phyloP scores from a whole-genome alignment of 2,113 vertebrate genomes.

The Boulengerochromis microlepis region DNA sequence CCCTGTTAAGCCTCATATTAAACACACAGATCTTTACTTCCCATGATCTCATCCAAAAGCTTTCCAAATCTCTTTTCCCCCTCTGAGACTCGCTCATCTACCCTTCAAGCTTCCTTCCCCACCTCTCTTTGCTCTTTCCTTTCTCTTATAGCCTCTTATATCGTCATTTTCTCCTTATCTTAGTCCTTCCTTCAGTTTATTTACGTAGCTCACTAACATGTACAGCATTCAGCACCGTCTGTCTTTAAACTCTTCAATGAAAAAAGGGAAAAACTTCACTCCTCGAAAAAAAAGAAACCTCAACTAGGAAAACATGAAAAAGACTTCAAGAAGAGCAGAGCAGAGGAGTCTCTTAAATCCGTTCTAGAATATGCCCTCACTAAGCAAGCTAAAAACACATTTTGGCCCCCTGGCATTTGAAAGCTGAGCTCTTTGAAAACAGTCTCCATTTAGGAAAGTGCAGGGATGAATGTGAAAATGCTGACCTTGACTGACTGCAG shows the following conservation, averaged over 20 bases:
- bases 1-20: slow-evolving; percentile 34
- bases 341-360: not conserved
- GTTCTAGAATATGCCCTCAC: not conserved
- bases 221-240: not conserved
- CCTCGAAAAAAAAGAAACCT: not conserved
- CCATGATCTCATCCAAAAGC: slow-evolving; percentile 53
- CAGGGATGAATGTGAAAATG: not conserved
- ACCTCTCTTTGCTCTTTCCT: not conserved
- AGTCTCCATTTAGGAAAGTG: not conserved
- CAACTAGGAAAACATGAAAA: not conserved
- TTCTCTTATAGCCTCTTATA: not conserved
- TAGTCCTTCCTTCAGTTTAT: not conserved
- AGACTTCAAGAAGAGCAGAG: not conserved
- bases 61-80: slow-evolving; percentile 9
- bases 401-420: not conserved
- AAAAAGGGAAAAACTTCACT: not conserved
- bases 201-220: not conserved
- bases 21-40: slow-evolving; percentile 42
- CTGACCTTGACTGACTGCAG: not conserved
- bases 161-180: not conserved
- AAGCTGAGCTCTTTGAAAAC: not conserved
- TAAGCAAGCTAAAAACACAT: not conserved
- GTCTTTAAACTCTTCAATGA: not conserved
- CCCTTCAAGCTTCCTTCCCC: not conserved
- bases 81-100: not conserved